Evolutionary conservation across 2,113 vertebrate species (phyloP).

Genomic region (Pandion haliaetus): DNA sequence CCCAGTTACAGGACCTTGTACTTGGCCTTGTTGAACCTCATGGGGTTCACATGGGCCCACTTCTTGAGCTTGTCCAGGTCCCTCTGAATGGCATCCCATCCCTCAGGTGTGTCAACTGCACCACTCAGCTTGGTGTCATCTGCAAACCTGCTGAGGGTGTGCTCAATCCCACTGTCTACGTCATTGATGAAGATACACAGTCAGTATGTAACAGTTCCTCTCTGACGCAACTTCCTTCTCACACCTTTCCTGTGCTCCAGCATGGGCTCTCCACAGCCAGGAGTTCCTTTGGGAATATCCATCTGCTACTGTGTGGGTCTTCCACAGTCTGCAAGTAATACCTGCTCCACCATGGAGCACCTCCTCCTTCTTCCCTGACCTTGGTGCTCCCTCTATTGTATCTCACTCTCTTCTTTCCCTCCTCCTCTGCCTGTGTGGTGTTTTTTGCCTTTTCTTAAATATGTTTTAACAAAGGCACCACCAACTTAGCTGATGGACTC

Average conservation of each 20-base stretch:
- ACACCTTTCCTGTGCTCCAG: not conserved
- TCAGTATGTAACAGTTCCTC: not conserved
- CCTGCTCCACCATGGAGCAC: not conserved
- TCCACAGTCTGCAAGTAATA: not conserved
- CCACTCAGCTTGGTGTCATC: not conserved
- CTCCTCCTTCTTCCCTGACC: not conserved
- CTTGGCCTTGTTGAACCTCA: not conserved
- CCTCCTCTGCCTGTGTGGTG: not conserved
- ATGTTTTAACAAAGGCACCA: not conserved
- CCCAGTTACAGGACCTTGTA: not conserved
- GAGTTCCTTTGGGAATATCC: not conserved
- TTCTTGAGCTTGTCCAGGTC: not conserved
- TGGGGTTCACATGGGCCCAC: not conserved
- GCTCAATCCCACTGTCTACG: not conserved
- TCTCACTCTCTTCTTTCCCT: not conserved
- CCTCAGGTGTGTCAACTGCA: not conserved
- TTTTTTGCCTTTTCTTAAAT: not conserved
- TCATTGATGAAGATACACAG: not conserved
- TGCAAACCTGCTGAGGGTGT: not conserved
- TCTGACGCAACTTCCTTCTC: not conserved
- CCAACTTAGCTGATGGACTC: not conserved
- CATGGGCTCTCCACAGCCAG: not conserved
- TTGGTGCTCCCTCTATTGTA: not conserved
- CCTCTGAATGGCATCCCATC: not conserved
- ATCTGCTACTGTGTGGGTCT: not conserved